Evolutionary conservation across 2,113 vertebrate species (phyloP).

Genomic region (Tyrannus savana): DNA sequence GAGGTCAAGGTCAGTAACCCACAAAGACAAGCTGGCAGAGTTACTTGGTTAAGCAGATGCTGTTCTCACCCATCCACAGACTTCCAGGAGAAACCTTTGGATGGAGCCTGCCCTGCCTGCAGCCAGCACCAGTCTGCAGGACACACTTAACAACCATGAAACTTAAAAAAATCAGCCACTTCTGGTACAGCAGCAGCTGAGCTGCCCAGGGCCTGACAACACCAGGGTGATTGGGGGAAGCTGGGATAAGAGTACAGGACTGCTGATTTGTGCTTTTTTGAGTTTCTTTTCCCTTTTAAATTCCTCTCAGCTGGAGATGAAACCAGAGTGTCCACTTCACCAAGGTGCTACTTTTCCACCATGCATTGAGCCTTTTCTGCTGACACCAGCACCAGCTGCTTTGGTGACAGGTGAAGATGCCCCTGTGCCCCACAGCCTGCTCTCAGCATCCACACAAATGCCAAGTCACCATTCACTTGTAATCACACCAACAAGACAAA

Average conservation of each 20-base stretch:
- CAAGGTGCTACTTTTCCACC: neutral
- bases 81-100: neutral
- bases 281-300: neutral
- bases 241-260: neutral
- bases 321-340: neutral
- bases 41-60: accelerated
- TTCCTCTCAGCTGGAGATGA: neutral
- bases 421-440: neutral
- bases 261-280: no score
- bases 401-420: neutral
- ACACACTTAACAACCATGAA: neutral
- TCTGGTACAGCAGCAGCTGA: neutral
- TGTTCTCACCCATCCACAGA: neutral
- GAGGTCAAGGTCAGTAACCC: neutral
- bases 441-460: neutral
- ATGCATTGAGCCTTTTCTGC: neutral
- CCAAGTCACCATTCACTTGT: neutral
- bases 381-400: neutral
- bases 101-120: neutral
- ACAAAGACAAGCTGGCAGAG: neutral
- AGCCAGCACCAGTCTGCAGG: neutral
- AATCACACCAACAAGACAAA: neutral
- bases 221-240: neutral
- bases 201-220: neutral
- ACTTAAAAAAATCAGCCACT: neutral